A percentile compares a stretch with the other conserved stretches of the same genome.
Conservation (phyloP, 1,140 invertebrate genomes). For the Dendroctonus ponderosae region DNA sequence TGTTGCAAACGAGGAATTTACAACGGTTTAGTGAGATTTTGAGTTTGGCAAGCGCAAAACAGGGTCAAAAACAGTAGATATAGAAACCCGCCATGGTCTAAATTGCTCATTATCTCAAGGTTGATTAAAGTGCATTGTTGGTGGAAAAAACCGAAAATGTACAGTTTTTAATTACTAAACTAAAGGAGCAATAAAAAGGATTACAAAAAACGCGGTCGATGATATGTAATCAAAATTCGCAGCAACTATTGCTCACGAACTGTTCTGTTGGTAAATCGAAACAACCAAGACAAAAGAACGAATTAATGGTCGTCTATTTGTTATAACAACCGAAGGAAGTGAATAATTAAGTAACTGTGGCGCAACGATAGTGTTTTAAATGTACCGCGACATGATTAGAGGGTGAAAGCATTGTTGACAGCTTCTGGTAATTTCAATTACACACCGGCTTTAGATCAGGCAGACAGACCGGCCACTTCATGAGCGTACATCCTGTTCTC, state of each 20-base stretch:
- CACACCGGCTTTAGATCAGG: slow-evolving; percentile 10
- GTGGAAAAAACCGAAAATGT: slow-evolving; percentile 3
- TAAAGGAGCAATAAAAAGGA: slow-evolving; percentile 6
- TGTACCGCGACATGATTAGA: background rate
- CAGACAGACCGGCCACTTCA: slow-evolving; percentile 7
- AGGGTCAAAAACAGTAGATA: too few relatives aligned
- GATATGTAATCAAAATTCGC: slow-evolving; percentile 10
- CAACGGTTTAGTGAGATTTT: too few relatives aligned
- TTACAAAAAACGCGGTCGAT: slow-evolving; percentile 21
- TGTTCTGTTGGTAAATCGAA: background rate
- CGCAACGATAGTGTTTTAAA: slow-evolving; percentile 4
- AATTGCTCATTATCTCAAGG: slow-evolving; percentile 1
- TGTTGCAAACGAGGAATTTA: too few relatives aligned
- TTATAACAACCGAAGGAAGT: slow-evolving; percentile 16
- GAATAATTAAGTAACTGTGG: slow-evolving; percentile 22
- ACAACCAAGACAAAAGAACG: slow-evolving; percentile 6
- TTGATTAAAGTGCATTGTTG: background rate
- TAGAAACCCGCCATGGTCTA: too few relatives aligned
- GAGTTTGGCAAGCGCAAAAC: too few relatives aligned
- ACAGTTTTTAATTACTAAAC: slow-evolving; percentile 9
- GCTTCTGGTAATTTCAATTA: slow-evolving; percentile 17
- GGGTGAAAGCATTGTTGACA: slow-evolving; percentile 13
- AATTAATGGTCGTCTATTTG: slow-evolving; percentile 17
- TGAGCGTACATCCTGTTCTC: slow-evolving; percentile 7
- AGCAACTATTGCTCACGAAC: slow-evolving; percentile 3